Conservation (phyloP, 2,113 vertebrate genomes). For the Leucosticte australis region DNA sequence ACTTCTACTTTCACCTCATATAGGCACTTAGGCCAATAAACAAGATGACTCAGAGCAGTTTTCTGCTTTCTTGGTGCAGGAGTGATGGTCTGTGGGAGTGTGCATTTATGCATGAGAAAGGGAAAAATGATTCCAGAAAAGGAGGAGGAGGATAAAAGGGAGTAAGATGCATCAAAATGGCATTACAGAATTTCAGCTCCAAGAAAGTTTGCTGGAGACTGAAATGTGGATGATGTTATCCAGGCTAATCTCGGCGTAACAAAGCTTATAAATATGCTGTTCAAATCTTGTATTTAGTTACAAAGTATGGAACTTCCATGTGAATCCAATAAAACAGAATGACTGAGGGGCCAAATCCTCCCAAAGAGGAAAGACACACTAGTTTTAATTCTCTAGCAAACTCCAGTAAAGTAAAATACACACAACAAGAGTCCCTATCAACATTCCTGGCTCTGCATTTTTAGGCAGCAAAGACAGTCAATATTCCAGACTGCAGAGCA, state of each 20-base stretch:
- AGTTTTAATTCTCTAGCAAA: background rate
- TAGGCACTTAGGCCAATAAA: background rate
- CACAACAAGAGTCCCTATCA: background rate
- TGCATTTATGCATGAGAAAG: background rate
- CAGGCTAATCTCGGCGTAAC: background rate
- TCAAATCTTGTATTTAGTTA: background rate
- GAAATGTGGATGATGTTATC: background rate
- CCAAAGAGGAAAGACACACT: background rate
- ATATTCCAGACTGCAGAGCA: background rate
- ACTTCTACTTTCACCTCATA: background rate
- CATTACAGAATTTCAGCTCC: background rate
- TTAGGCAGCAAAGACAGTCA: background rate
- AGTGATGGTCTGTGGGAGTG: background rate
- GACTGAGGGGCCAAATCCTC: background rate
- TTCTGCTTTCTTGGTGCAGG: background rate
- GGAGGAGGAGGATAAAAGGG: background rate
- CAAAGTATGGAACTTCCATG: background rate
- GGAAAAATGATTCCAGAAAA: background rate
- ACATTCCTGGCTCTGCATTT: background rate
- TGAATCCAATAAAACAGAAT: background rate
- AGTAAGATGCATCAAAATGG: background rate
- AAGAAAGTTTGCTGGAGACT: background rate
- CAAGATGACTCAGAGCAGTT: slow-evolving; percentile 1
- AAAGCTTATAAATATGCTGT: background rate
- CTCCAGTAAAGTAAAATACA: background rate